Evolutionary conservation across 2,888 invertebrate species (phyloP), one percentile per base, ranked within the genome.

Genomic region (Ochropleura plecta): DNA sequence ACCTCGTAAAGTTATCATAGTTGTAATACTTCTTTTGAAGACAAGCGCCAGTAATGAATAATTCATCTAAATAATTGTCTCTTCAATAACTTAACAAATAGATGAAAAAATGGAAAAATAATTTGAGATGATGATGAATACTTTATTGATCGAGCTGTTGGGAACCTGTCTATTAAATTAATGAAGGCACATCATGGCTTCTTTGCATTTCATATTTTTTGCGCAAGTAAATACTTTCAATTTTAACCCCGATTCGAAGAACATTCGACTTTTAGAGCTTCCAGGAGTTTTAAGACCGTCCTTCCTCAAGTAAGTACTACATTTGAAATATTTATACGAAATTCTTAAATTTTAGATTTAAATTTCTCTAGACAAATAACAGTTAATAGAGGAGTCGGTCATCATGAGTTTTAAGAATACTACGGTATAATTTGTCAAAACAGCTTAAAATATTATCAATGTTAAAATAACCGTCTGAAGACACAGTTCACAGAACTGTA

Each of bases 101-200:
- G 18, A 57, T 63, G 3, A 10, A 67, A 77, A 69, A 62, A 71
- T 20, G 0, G 18, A 10, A 48, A 57, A 55, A 44, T 18, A 5
- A 59, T 59, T 68, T 46, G 59, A 51, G 44, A 53, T 62, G n/a
- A n/a, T n/a, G n/a, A n/a, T n/a, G n/a, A n/a, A n/a, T n/a, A n/a
- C n/a, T n/a, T n/a, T 82, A 76, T 82, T 68, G 77, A 68, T 76
- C 51, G 46, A 69, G 9, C 40, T 44, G 46, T 59, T 42, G 20
- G 53, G n/a, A 10, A 40, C 40, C 1, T 42, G 46, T 76, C 10
- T 73, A 73, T 80, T 70, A 40, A 70, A 63, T 48, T 72, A 65
- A 65, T 53, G 51, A 49, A 40, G 49, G 12, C 30, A 46, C 46
- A 59, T 20, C 16, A 53, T 30, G 10, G 20, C 30, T 49, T 63